These are phyloP conservation scores for Tanypteryx hageni DNA, from an alignment of 2,888 invertebrate species.

Conservation along the genomic window DNA sequence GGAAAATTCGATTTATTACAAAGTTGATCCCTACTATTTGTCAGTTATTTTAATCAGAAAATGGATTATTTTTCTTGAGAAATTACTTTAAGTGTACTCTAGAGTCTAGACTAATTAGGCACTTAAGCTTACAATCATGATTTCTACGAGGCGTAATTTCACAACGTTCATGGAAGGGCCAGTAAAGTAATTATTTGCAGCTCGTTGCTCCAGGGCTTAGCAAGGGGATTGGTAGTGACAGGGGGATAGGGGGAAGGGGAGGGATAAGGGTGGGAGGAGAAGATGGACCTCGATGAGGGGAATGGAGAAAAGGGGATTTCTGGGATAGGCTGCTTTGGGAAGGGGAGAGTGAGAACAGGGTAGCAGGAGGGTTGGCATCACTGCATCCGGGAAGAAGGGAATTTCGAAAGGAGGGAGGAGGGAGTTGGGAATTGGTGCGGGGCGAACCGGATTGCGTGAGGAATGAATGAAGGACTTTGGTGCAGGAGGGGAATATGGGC, in stretches of 20 bases:
- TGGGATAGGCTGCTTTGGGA: neutral
- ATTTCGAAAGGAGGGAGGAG: neutral
- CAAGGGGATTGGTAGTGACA: neutral
- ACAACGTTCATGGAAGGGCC: conserved; percentile 30
- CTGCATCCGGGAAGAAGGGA: too few species aligned
- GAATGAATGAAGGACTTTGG: conserved; percentile 3
- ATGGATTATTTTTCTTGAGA: neutral
- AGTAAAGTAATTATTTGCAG: conserved; percentile 43
- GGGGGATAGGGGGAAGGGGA: neutral
- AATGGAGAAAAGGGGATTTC: neutral
- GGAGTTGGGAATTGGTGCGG: neutral
- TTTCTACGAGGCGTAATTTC: conserved; percentile 48
- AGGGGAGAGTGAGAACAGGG: neutral
- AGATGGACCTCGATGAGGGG: neutral
- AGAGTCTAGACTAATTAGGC: neutral
- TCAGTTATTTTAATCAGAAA: neutral
- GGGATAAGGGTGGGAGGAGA: neutral
- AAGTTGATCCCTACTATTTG: neutral
- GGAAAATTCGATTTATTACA: too few species aligned
- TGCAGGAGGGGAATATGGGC: neutral
- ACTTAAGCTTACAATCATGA: neutral
- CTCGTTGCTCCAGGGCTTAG: conserved; percentile 26
- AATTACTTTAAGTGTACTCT: neutral
- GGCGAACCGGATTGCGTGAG: neutral
- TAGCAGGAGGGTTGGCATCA: too few species aligned